Evolutionary conservation across 2,888 invertebrate genomes (phyloP).

Genomic region (Germaria angustata): DNA sequence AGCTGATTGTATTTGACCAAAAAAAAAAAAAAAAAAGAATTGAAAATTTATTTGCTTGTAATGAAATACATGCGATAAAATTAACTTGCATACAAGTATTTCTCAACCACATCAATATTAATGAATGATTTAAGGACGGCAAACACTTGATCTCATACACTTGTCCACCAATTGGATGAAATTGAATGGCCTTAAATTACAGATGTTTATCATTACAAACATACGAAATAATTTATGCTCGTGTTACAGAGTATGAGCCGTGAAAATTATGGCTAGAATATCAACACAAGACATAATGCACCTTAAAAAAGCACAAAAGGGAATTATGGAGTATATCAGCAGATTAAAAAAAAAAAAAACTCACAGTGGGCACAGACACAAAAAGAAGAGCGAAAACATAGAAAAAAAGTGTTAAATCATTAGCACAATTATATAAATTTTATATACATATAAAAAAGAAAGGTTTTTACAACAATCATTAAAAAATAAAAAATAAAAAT

Average conservation of each 20-base stretch:
- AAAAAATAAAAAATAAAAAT: constrained; percentile 25
- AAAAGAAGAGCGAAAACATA: constrained; percentile 1
- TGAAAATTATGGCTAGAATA: constrained; percentile 59
- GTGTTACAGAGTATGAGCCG: constrained; percentile 30
- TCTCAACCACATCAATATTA: neutral
- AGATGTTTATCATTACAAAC: constrained; percentile 55
- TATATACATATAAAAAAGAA: neutral
- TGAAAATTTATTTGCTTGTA: constrained; percentile 28
- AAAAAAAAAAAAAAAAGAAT: neutral
- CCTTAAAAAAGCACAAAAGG: constrained; percentile 39
- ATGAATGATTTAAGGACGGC: constrained; percentile 3
- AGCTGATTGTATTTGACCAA: neutral
- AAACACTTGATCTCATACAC: constrained; percentile 9
- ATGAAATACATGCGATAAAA: neutral
- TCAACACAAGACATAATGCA: constrained; percentile 39
- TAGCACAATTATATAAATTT: constrained; percentile 52
- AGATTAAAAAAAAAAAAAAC: neutral
- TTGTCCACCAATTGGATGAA: constrained; percentile 33
- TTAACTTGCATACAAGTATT: neutral
- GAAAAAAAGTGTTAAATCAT: constrained; percentile 58
- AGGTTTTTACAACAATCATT: neutral
- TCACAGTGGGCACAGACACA: neutral
- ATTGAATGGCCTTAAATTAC: constrained; percentile 53
- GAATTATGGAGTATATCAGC: neutral
- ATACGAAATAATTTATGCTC: constrained; percentile 49